phyloP scores from a whole-genome alignment of 2,113 vertebrate species.

The Cryptotis parvus region DNA sequence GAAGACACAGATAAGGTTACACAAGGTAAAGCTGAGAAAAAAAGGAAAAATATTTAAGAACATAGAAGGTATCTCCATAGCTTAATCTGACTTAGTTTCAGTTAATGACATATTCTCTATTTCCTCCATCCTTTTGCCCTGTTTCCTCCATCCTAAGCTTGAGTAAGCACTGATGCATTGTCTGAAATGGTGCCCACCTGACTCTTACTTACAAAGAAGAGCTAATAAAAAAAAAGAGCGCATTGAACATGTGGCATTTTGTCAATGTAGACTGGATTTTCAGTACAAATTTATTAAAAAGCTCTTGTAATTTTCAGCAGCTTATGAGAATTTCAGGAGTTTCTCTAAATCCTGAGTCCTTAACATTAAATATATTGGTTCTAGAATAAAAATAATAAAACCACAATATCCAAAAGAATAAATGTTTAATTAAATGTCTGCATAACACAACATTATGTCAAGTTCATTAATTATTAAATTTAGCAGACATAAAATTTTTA shows the following conservation, averaged over 20 bases:
- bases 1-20: not conserved
- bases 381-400: slow-evolving; percentile 53
- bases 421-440: slow-evolving; percentile 71
- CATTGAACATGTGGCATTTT: not conserved
- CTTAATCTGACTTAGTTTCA: not conserved
- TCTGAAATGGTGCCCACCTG: not conserved
- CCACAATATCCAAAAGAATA: slow-evolving; percentile 60
- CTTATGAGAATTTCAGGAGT: slow-evolving; percentile 33
- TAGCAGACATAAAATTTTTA: slow-evolving; percentile 58
- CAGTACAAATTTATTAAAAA: slow-evolving; percentile 19
- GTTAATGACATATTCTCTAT: not conserved
- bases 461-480: slow-evolving; percentile 68
- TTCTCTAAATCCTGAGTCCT: slow-evolving; percentile 33
- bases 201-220: slow-evolving; percentile 30
- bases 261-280: slow-evolving; percentile 38
- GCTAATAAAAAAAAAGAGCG: not conserved
- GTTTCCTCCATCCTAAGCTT: not conserved
- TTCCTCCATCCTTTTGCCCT: not conserved
- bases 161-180: not conserved
- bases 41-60: not conserved
- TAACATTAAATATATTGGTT: slow-evolving; percentile 57
- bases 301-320: slow-evolving; percentile 43
- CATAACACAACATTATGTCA: slow-evolving; percentile 30
- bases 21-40: not conserved
- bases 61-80: not conserved